Conservation (phyloP, 2,113 vertebrate species). For the Paracanthobrama guichenoti region DNA sequence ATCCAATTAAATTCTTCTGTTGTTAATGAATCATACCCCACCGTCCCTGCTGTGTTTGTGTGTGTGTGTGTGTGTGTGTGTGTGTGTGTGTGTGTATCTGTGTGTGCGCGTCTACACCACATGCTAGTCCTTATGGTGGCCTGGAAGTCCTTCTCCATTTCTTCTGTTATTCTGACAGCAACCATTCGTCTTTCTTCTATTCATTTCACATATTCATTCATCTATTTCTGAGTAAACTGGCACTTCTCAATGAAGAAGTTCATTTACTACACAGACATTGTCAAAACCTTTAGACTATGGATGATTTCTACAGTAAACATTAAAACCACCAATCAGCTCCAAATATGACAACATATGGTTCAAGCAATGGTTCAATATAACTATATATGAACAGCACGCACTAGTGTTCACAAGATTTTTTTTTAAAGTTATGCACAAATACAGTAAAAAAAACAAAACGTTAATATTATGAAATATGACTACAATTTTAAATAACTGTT, state of each 20-base stretch:
- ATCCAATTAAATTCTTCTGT: conserved; percentile 34
- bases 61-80: not conserved
- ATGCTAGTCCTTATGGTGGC: conserved; percentile 22
- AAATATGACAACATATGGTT: not conserved
- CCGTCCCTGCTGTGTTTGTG: not conserved
- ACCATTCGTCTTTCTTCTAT: conserved; percentile 8
- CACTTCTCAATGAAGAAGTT: not conserved
- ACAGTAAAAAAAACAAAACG: not conserved
- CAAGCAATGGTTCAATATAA: not conserved
- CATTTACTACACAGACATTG: not conserved
- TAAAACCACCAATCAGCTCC: not conserved
- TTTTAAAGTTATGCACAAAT: not conserved
- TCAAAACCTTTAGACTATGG: not conserved
- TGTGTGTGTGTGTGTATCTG: not conserved
- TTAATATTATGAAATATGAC: not conserved
- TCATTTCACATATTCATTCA: conserved; percentile 19
- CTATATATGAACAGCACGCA: not conserved
- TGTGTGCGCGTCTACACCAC: not conserved
- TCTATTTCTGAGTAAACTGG: not conserved
- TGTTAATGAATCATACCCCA: conserved; percentile 34
- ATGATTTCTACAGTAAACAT: not conserved
- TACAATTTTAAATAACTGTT: not conserved
- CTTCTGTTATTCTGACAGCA: conserved; percentile 32
- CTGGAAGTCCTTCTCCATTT: conserved; percentile 15
- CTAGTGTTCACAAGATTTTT: not conserved